Percentiles rank a stretch among this genome's conserved stretches.
phyloP scores from a whole-genome alignment of 1,140 invertebrate species.

The Ceratina japonica region DNA sequence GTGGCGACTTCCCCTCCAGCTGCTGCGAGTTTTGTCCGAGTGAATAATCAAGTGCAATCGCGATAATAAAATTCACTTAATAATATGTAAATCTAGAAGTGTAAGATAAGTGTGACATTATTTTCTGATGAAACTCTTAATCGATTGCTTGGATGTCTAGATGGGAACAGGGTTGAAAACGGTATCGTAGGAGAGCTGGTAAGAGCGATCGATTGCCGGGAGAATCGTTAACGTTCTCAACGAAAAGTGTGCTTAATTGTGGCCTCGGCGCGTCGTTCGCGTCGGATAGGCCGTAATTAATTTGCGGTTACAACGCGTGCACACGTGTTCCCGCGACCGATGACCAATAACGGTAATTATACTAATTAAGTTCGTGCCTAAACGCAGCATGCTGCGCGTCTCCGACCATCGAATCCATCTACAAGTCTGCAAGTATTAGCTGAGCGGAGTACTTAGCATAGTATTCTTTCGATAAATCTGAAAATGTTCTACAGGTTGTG shows the following conservation, averaged over 20 bases:
- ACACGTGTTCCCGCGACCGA: slow-evolving; percentile 50
- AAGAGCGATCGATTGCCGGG: slow-evolving; percentile 16
- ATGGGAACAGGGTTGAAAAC: too few species aligned
- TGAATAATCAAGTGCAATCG: background rate
- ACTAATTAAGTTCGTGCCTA: slow-evolving; percentile 62
- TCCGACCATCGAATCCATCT: background rate
- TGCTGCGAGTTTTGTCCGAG: slow-evolving; percentile 53
- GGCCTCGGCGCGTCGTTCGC: slow-evolving; percentile 7
- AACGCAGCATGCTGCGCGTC: slow-evolving; percentile 33
- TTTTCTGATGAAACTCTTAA: too few species aligned
- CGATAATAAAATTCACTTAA: too few species aligned
- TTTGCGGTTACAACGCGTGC: slow-evolving; percentile 56
- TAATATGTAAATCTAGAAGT: too few species aligned
- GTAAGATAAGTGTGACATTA: too few species aligned
- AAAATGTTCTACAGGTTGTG: too few species aligned
- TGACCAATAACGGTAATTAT: slow-evolving; percentile 66
- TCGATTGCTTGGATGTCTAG: too few species aligned
- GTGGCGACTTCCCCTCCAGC: slow-evolving; percentile 31
- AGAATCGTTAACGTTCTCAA: slow-evolving; percentile 29
- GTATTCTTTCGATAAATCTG: background rate
- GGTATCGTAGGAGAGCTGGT: too few species aligned
- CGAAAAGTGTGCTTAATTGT: slow-evolving; percentile 40
- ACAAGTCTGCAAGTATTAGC: background rate
- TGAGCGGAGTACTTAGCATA: background rate
- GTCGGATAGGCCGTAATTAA: slow-evolving; percentile 53